Evolutionary conservation across 1,140 invertebrate species (phyloP).

Genomic region (Sitodiplosis mosellana): DNA sequence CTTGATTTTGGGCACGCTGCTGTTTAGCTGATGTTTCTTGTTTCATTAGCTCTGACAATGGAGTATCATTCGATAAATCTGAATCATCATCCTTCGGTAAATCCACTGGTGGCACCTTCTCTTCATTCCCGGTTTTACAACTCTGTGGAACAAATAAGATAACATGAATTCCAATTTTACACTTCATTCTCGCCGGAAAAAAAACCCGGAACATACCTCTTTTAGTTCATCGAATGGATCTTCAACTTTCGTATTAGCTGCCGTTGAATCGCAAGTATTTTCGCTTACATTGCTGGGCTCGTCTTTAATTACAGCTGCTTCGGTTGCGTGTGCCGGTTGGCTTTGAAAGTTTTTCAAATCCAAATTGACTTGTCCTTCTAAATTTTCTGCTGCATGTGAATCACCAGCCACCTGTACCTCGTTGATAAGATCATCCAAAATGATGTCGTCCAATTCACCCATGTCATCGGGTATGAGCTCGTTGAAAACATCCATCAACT

Average conservation of each 20-base stretch:
- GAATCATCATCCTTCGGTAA: neutral
- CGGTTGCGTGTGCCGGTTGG: neutral
- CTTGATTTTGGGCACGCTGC: too few relatives aligned
- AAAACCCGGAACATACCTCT: neutral
- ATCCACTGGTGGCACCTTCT: too few relatives aligned
- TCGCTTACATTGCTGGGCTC: neutral
- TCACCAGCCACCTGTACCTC: too few relatives aligned
- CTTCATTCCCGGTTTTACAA: too few relatives aligned
- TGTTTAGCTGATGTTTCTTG: too few relatives aligned
- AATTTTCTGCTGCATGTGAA: too few relatives aligned
- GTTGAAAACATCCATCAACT: constrained; percentile 18
- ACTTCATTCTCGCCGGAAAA: neutral
- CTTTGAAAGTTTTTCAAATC: neutral
- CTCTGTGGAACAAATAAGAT: too few relatives aligned
- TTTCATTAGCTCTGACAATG: neutral
- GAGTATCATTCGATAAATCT: neutral
- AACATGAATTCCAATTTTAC: neutral
- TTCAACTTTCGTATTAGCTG: neutral
- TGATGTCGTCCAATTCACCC: constrained; percentile 14
- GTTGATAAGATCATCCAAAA: too few relatives aligned
- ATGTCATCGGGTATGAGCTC: constrained; percentile 12
- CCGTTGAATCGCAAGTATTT: neutral
- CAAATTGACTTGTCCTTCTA: too few relatives aligned
- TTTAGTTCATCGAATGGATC: neutral
- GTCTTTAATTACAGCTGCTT: neutral